Conservation (phyloP, 2,797 vertebrate species). For the Poecilia picta region DNA sequence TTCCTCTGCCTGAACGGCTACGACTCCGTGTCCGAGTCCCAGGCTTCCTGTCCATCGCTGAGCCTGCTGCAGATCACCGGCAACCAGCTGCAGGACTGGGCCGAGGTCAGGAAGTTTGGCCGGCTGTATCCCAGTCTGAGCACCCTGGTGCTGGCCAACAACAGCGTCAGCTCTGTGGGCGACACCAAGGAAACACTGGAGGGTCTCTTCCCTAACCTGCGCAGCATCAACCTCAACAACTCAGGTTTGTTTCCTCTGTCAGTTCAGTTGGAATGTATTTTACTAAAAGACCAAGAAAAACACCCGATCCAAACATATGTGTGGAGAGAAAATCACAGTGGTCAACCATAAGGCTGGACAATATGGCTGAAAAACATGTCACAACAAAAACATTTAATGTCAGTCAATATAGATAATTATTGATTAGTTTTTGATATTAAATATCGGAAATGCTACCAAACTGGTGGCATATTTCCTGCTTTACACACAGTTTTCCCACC, state of each 20-base stretch:
- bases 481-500: too few relatives aligned
- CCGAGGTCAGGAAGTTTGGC: conserved; percentile 92
- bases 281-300: too few relatives aligned
- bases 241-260: conserved; percentile 82
- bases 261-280: too few relatives aligned
- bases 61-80: conserved; percentile 97
- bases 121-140: conserved; percentile 91
- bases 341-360: too few relatives aligned
- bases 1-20: conserved; percentile 98
- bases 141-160: conserved; percentile 93
- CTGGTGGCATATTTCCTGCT: too few relatives aligned
- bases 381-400: too few relatives aligned
- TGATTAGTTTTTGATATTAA: too few relatives aligned
- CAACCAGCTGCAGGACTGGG: conserved; percentile 94
- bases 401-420: too few relatives aligned
- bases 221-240: conserved; percentile 95
- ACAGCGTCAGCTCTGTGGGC: conserved; percentile 86
- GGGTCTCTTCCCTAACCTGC: conserved; percentile 90
- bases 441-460: too few relatives aligned
- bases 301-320: too few relatives aligned
- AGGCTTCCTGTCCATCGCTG: conserved; percentile 87
- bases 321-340: too few relatives aligned
- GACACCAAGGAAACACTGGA: conserved; percentile 87
- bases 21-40: conserved; percentile 87
- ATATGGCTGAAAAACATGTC: too few relatives aligned